Evolutionary conservation across 2,888 invertebrate genomes (phyloP).

Genomic region (Agonum fuliginosum): DNA sequence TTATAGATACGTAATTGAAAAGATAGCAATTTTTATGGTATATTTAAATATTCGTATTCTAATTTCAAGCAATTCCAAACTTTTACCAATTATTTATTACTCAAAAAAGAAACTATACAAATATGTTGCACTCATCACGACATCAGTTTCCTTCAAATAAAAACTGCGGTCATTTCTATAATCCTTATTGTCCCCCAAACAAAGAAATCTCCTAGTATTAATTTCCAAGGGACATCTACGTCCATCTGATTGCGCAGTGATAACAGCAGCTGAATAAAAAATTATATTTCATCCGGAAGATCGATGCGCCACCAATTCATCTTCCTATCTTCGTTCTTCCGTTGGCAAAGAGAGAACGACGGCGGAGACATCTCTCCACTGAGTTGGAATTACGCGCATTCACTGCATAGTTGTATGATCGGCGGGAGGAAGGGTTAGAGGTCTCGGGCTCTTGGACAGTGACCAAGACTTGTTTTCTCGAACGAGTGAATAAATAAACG

Average conservation of each 20-base stretch:
- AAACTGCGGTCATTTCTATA: not conserved
- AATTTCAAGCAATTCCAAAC: too few species aligned
- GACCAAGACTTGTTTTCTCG: slow-evolving; percentile 26
- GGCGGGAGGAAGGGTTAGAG: not conserved
- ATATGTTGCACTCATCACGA: not conserved
- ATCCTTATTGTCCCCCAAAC: not conserved
- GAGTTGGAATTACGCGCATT: slow-evolving; percentile 23
- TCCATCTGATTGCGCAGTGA: slow-evolving; percentile 18
- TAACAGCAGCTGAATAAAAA: slow-evolving; percentile 34
- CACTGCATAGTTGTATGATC: slow-evolving; percentile 33
- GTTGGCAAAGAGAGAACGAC: slow-evolving; percentile 5
- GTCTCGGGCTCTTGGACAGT: slow-evolving; percentile 2
- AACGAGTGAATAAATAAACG: slow-evolving; percentile 19
- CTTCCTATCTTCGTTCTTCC: slow-evolving; percentile 24
- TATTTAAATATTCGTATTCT: too few species aligned
- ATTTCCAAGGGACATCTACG: not conserved
- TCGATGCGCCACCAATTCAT: slow-evolving; percentile 27
- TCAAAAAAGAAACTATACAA: not conserved
- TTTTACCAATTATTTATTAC: not conserved
- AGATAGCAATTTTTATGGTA: too few species aligned
- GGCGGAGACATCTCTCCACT: slow-evolving; percentile 23
- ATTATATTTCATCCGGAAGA: slow-evolving; percentile 34
- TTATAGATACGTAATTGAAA: too few species aligned
- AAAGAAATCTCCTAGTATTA: slow-evolving; percentile 1
- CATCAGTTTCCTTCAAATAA: not conserved